Base-by-base conservation (phyloP, 1,140 invertebrate genomes). In the Oscheius sp. region DNA sequence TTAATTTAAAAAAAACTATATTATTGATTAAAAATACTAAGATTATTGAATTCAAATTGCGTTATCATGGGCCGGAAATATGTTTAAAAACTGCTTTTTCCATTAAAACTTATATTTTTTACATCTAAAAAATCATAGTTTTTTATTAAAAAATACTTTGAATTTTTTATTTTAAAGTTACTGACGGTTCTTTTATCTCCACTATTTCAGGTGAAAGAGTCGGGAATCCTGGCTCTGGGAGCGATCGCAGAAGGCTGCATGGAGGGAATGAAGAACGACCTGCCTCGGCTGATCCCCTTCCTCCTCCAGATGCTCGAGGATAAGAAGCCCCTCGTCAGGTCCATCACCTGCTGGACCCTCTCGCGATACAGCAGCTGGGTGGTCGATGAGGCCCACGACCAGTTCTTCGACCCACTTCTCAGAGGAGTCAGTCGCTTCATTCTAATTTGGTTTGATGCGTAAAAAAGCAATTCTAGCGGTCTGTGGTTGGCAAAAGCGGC, bases 211-310 rank as follows among this genome's bases (percentile, higher is more conserved):
- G 91, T 98, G 28, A 97, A 97, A 86, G 95, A 97, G 85, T 94
- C 92, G 65, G 95, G 93, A 23, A 96, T 98, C 75, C 86, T 98
- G 26, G 93, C 94, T 10, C 85, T 98, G 38, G 96, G 96, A 74
- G 96, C 96, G 15, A 96, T 99, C 76, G 95, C 96, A n/a, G 95
- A 99, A 89, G 96, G 95, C 69, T 99, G 96, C 83, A 95, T 97
- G 92, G 90, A 88, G 67, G 96, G 96, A 73, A 97, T 99, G 93
- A 90, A 94, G 52, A 92, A 91, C 26, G 95, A 99, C 87, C 87
- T 99, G 74, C 91, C 92, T 1, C 94, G 98, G 86, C 87, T 99
- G 3, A 93, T 98, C 79, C 96, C 95, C 0, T 99, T 94, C 86
- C 88, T 99, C 63, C 95, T 99, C 63, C 90, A 89, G 73, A 94